Evolutionary conservation across 1,140 invertebrate species (phyloP).

Genomic region (Anadara kagoshimensis): DNA sequence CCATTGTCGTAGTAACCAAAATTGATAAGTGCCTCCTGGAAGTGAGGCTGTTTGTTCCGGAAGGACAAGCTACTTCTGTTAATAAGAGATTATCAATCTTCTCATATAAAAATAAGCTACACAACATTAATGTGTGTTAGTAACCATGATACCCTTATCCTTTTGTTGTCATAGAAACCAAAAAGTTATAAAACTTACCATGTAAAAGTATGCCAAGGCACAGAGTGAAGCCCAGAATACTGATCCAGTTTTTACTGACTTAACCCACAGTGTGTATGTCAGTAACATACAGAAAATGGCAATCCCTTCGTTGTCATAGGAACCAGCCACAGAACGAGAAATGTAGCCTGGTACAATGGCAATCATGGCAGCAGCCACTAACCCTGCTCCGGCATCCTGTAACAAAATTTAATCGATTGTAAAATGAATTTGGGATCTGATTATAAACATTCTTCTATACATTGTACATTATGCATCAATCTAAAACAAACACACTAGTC

Average conservation of each 20-base stretch:
- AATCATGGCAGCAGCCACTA: constrained; percentile 95
- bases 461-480: too few relatives aligned
- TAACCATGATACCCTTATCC: neutral
- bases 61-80: too few relatives aligned
- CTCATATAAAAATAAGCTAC: too few relatives aligned
- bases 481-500: too few relatives aligned
- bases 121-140: too few relatives aligned
- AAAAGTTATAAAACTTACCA: constrained; percentile 80
- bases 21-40: too few relatives aligned
- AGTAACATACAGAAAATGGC: constrained; percentile 99
- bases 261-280: constrained; percentile 98
- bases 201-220: constrained; percentile 97
- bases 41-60: too few relatives aligned
- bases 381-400: constrained; percentile 91
- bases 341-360: constrained; percentile 98
- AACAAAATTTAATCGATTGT: constrained; percentile 23
- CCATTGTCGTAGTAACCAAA: too few relatives aligned
- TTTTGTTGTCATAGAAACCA: neutral
- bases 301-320: constrained; percentile 99
- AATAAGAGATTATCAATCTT: too few relatives aligned
- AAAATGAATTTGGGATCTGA: neutral
- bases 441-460: neutral
- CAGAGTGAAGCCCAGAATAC: constrained; percentile 93
- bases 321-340: constrained; percentile 95
- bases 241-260: constrained; percentile 96